Percentiles rank a stretch among this genome's conserved stretches.
phyloP scores from a whole-genome alignment of 2,113 vertebrate species.

The Cyprinus carpio region DNA sequence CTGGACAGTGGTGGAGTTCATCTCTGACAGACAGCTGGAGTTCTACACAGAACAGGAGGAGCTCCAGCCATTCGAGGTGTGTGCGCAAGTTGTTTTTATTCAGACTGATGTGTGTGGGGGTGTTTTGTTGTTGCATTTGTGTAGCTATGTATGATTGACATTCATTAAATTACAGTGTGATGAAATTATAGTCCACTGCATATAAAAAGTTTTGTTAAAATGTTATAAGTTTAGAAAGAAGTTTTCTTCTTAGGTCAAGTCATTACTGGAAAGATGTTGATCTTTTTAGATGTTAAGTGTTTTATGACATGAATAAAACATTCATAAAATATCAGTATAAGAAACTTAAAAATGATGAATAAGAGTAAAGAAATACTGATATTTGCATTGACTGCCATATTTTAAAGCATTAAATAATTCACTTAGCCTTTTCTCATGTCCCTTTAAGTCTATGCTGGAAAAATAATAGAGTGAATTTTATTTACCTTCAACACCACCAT shows the following conservation, averaged over 20 bases:
- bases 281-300: neutral
- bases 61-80: conserved; percentile 48
- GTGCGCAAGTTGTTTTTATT: conserved; percentile 10
- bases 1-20: conserved; percentile 55
- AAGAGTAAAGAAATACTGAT: neutral
- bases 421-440: neutral
- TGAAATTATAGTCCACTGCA: neutral
- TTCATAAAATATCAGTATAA: conserved; percentile 11
- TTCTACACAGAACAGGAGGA: conserved; percentile 52
- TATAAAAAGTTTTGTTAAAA: neutral
- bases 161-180: neutral
- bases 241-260: neutral
- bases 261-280: neutral
- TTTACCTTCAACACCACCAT: neutral
- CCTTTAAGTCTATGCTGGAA: neutral
- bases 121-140: neutral
- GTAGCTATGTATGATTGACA: neutral
- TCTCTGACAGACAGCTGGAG: conserved; percentile 55
- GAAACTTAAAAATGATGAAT: neutral
- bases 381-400: neutral
- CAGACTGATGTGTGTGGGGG: neutral
- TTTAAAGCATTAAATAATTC: neutral
- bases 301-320: neutral
- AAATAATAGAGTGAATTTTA: neutral
- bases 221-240: neutral